Conservation (phyloP, 2,888 invertebrate genomes). For the Mythimna loreyi region DNA sequence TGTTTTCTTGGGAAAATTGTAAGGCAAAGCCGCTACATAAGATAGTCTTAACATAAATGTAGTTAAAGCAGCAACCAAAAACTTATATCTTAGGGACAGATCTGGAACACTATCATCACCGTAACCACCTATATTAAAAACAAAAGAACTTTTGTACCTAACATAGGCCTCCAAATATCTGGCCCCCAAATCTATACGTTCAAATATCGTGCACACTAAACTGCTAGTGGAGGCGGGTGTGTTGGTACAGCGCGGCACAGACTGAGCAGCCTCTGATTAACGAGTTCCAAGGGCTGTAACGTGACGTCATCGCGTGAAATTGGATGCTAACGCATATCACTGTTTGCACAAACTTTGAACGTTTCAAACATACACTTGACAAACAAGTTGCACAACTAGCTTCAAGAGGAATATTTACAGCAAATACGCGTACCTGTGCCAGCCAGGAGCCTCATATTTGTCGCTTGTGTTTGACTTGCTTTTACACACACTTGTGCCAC, state of each 20-base stretch:
- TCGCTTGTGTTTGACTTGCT: conserved; percentile 26
- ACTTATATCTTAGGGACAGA: neutral
- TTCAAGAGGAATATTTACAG: conserved; percentile 53
- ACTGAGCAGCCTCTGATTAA: conserved; percentile 50
- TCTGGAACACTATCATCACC: neutral
- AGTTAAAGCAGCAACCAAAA: neutral
- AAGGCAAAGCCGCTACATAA: too few relatives aligned
- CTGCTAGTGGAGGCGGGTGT: neutral
- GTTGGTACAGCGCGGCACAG: conserved; percentile 24
- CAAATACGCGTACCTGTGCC: conserved; percentile 33
- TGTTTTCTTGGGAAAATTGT: too few relatives aligned
- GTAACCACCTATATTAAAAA: neutral
- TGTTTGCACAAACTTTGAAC: conserved; percentile 63
- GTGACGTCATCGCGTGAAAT: conserved; percentile 63
- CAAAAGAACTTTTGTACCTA: neutral
- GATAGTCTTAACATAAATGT: too few relatives aligned
- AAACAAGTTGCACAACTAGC: conserved; percentile 56
- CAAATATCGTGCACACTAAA: conserved; percentile 7
- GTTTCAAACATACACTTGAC: conserved; percentile 53
- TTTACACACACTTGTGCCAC: conserved; percentile 7
- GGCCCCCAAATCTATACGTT: neutral
- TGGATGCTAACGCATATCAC: conserved; percentile 62
- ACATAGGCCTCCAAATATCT: neutral
- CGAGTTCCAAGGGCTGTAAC: conserved; percentile 41
- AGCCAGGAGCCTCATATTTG: conserved; percentile 31